Base-by-base conservation (phyloP, 2,888 invertebrate species). In the Agonopterix alstromeriana region DNA sequence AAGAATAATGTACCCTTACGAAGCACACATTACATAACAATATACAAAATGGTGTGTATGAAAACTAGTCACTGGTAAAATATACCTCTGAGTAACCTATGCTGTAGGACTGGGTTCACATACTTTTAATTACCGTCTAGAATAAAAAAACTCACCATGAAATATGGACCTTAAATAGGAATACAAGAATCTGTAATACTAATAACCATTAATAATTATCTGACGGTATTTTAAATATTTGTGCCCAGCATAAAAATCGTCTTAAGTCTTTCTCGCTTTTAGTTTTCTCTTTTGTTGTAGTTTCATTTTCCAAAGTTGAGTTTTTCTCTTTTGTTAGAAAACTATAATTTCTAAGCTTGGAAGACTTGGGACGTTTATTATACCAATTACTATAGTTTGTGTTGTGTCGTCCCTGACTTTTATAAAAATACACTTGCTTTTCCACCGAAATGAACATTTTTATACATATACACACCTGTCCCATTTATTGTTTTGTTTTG, bases 21-120 rank as follows among this genome's bases (percentile, higher is more conserved):
- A 51, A 52, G 66, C 71, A 73, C 75, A 76, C 73, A 71, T 70
- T 69, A 69, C 75, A 77, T 68, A 67, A 65, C 69, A 73, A 74
- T 71, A 70, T 67, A 67, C 12, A 63, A 69, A 61, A 73, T 70
- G 73, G 80, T 84, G 85, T 80, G 80, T 85, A 82, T 73, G 66
- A 69, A 70, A 72, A 81, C 87, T 87, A 87, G 87, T 87, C 87
- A 85, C 82, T 78, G 74, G 76, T 79, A 70, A 74, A 68, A 65
- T 63, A 69, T 82, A 79, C 80, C 80, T 76, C 74, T 55, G 14
- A 66, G 68, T 68, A 65, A 62, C 58, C 63, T 61, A 61, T 60
- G 58, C 61, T 65, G 64, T 57, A 54, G 48, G 62, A 27, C 27
- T 27, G 27, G 27, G 27, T 7, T 27, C 27, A 7, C 27, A 27